A percentile compares a stretch with the other conserved stretches of the same genome.
phyloP scores from a whole-genome alignment of 1,140 invertebrate genomes.

The Achatina immaculata region DNA sequence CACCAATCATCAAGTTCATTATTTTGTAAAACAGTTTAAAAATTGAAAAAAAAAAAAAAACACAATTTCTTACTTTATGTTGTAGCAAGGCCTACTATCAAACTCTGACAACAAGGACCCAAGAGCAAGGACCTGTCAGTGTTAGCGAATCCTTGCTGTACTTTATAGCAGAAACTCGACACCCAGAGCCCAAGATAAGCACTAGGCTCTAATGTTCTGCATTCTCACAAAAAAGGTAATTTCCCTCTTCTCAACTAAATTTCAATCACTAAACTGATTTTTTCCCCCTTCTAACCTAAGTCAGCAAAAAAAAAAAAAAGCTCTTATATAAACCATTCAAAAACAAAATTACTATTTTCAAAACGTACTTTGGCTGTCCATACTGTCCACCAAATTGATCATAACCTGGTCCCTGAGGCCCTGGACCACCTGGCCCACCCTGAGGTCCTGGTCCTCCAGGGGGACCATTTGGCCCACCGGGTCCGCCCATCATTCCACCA shows the following conservation, averaged over 20 bases:
- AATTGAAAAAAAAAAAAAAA: no score
- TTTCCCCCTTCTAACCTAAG: no score
- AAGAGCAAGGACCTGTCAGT: background rate
- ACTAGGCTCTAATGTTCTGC: constrained; percentile 25
- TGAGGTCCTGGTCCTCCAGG: constrained; percentile 67
- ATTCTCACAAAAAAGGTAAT: no score
- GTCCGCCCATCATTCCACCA: constrained; percentile 48
- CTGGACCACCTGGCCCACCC: constrained; percentile 70
- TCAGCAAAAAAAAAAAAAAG: no score
- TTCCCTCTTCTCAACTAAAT: no score
- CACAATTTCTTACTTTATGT: no score
- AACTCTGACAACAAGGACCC: background rate
- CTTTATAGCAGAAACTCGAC: constrained; percentile 16
- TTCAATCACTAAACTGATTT: no score
- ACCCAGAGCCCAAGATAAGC: background rate
- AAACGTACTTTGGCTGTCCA: constrained; percentile 52
- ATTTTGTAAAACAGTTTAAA: no score
- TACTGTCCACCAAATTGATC: constrained; percentile 55
- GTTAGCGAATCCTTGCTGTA: constrained; percentile 28
- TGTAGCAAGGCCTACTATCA: constrained; percentile 23
- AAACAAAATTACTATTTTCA: no score
- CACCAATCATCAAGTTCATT: no score
- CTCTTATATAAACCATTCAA: no score
- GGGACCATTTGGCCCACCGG: constrained; percentile 54
- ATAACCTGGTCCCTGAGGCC: constrained; percentile 67